Percentiles rank a stretch among this genome's conserved stretches.
phyloP scores from a whole-genome alignment of 2,888 invertebrate genomes.

The Tenthredo mesomela region DNA sequence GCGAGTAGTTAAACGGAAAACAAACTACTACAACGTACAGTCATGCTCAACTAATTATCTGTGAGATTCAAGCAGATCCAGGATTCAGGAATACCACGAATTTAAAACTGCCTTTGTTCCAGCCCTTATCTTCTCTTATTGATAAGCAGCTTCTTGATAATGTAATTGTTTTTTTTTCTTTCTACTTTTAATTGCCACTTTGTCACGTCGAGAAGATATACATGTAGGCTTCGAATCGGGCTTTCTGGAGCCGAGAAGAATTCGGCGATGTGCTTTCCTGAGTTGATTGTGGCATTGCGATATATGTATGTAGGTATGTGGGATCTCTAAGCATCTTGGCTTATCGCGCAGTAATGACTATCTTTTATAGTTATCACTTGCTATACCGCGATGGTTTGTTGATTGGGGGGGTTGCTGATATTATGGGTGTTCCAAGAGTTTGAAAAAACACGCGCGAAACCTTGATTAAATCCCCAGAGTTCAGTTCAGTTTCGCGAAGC shows the following conservation, averaged over 20 bases:
- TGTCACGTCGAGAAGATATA: constrained; percentile 12
- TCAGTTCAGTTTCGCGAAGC: not conserved
- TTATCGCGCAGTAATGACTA: too few species aligned
- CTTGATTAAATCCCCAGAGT: not conserved
- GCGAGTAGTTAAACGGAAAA: not conserved
- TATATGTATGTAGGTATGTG: too few species aligned
- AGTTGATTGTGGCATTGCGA: too few species aligned
- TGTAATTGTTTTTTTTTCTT: not conserved
- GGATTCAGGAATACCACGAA: not conserved
- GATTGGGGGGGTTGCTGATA: too few species aligned
- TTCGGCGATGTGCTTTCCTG: not conserved
- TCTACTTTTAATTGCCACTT: not conserved
- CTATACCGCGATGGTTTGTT: too few species aligned
- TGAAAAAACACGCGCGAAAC: not conserved
- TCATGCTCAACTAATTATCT: not conserved
- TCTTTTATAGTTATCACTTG: too few species aligned
- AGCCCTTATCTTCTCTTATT: not conserved
- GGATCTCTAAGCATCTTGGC: too few species aligned
- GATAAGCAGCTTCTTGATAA: not conserved
- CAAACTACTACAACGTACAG: not conserved
- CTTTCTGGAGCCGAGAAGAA: not conserved
- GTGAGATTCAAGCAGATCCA: not conserved
- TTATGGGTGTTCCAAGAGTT: not conserved
- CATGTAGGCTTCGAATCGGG: not conserved
- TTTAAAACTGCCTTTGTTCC: not conserved